Evolutionary conservation across 2,797 vertebrate species (phyloP).

Genomic region (Intellagama lesueurii): DNA sequence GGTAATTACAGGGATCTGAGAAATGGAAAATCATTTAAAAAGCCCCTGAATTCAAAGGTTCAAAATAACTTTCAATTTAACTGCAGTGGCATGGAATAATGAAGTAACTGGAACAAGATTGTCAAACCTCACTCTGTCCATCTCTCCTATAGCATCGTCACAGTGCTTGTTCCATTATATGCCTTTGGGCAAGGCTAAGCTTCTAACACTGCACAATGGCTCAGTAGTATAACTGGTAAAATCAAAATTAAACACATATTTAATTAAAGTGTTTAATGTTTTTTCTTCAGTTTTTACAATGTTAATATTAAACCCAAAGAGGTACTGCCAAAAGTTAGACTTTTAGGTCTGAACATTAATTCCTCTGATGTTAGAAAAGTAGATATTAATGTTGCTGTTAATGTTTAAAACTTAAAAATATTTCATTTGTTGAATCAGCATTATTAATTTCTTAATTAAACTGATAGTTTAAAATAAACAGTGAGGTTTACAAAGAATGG

Average conservation of each 20-base stretch:
- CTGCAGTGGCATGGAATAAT: background rate
- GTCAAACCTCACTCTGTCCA: background rate
- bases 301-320: background rate
- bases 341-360: no score
- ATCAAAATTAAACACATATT: background rate
- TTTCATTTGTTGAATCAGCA: no score
- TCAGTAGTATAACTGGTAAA: background rate
- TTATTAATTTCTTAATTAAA: no score
- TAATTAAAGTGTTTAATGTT: background rate
- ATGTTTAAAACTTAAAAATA: no score
- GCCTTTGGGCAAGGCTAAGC: background rate
- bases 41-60: background rate
- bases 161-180: background rate
- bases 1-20: background rate
- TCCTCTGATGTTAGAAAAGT: no score
- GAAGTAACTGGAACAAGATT: background rate
- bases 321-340: no score
- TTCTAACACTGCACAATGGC: background rate
- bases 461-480: no score
- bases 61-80: slow-evolving; percentile 7
- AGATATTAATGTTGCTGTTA: no score
- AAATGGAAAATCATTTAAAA: background rate
- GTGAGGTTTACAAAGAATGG: no score
- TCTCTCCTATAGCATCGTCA: background rate
- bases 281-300: background rate